Percentiles rank a stretch among this genome's conserved stretches.
phyloP scores from a whole-genome alignment of 1,140 invertebrate species.

The Hyles euphorbiae region DNA sequence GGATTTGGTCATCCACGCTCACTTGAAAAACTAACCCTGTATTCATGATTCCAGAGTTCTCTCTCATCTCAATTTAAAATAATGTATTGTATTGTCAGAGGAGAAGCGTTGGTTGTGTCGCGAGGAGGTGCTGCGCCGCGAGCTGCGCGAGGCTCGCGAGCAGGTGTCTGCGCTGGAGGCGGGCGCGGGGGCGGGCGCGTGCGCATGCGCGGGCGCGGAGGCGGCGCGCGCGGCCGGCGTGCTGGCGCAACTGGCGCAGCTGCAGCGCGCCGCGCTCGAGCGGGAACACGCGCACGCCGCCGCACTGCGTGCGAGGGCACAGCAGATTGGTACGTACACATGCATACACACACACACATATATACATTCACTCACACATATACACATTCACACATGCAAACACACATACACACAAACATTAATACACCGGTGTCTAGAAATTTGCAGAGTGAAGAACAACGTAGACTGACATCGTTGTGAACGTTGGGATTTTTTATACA shows the following conservation, averaged over 20 bases:
- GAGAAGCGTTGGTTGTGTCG: conserved; percentile 61
- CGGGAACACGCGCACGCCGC: conserved; percentile 44
- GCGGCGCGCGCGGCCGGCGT: conserved; percentile 21
- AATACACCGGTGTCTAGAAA: too few relatives aligned
- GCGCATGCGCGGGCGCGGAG: conserved; percentile 18
- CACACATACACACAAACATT: too few relatives aligned
- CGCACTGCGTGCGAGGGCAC: conserved; percentile 19
- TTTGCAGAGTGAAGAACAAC: background rate
- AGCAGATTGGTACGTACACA: conserved; percentile 28
- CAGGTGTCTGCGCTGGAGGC: conserved; percentile 26
- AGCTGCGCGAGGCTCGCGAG: conserved; percentile 46
- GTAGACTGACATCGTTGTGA: background rate
- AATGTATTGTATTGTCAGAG: conserved; percentile 33
- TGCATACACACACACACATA: too few relatives aligned
- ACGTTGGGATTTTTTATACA: too few relatives aligned
- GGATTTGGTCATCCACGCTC: too few relatives aligned
- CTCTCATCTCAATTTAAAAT: too few relatives aligned
- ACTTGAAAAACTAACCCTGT: too few relatives aligned
- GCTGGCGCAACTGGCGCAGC: conserved; percentile 34
- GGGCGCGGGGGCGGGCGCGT: conserved; percentile 23
- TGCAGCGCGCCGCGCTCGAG: conserved; percentile 45
- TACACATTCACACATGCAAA: too few relatives aligned
- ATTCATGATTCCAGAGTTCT: too few relatives aligned
- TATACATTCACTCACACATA: too few relatives aligned
- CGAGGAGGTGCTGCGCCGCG: conserved; percentile 48